A percentile compares a stretch with the other conserved stretches of the same genome.
Conservation (phyloP, 2,888 invertebrate species). For the Exephanes ischioxanthus region DNA sequence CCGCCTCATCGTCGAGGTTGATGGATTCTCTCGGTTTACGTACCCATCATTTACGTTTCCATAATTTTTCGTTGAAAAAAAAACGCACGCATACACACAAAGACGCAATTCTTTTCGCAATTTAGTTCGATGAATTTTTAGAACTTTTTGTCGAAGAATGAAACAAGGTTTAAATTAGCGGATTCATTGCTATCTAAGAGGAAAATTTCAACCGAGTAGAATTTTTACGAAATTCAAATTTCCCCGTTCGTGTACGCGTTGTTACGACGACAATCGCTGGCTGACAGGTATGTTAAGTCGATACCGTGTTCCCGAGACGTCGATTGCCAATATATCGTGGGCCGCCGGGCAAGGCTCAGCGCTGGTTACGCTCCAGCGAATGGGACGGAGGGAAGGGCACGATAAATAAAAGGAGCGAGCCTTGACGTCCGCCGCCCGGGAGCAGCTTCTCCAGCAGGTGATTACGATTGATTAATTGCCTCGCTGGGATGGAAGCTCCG, state of each 20-base stretch:
- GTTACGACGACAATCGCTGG: not conserved
- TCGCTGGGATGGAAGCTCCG: not conserved
- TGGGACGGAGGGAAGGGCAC: not conserved
- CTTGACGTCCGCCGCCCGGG: not conserved
- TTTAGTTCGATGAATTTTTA: no score
- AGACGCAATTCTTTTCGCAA: no score
- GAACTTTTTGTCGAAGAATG: no score
- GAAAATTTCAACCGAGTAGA: no score
- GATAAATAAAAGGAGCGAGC: not conserved
- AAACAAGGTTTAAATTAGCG: no score
- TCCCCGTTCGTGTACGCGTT: no score
- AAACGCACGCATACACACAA: no score
- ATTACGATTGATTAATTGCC: conserved; percentile 40
- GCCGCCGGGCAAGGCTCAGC: not conserved
- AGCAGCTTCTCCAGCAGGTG: conserved; percentile 24
- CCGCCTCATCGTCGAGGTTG: conserved; percentile 21
- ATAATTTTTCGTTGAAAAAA: not conserved
- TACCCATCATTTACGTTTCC: not conserved
- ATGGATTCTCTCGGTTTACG: conserved; percentile 23
- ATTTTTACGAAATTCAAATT: no score
- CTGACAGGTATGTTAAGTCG: not conserved
- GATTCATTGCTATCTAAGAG: no score
- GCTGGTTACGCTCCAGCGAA: not conserved
- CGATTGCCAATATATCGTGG: not conserved
- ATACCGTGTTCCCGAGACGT: not conserved